These are phyloP conservation scores for Chelonoidis abingdonii DNA, from an alignment of 2,113 vertebrate genomes.

Conservation along the genomic window DNA sequence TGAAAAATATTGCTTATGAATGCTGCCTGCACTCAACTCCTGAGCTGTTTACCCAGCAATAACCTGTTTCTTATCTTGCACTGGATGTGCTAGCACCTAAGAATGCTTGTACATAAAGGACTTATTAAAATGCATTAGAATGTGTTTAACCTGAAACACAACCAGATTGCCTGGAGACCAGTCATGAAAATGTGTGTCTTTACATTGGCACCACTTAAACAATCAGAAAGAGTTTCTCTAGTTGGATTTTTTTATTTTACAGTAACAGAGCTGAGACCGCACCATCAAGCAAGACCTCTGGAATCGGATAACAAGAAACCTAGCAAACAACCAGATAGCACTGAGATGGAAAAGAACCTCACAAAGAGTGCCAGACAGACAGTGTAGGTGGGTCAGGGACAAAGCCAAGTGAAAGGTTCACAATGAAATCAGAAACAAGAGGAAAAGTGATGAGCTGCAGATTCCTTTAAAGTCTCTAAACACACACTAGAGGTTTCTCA, in stretches of 20 bases:
- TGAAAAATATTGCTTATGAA: background rate
- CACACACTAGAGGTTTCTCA: background rate
- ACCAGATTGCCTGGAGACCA: background rate
- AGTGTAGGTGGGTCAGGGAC: rapidly evolving
- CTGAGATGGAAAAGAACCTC: background rate
- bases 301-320: background rate
- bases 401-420: background rate
- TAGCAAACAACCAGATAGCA: background rate
- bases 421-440: background rate
- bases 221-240: background rate
- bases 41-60: background rate
- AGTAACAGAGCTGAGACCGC: background rate
- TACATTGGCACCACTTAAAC: background rate
- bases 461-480: background rate
- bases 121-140: background rate
- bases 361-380: background rate
- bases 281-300: background rate
- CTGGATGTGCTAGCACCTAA: background rate
- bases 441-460: background rate
- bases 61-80: background rate
- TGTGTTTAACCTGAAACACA: background rate
- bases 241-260: background rate
- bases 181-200: background rate
- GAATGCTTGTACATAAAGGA: background rate
- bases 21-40: background rate